phyloP scores from a whole-genome alignment of 2,888 invertebrate species.

The Heliconius hortense region DNA sequence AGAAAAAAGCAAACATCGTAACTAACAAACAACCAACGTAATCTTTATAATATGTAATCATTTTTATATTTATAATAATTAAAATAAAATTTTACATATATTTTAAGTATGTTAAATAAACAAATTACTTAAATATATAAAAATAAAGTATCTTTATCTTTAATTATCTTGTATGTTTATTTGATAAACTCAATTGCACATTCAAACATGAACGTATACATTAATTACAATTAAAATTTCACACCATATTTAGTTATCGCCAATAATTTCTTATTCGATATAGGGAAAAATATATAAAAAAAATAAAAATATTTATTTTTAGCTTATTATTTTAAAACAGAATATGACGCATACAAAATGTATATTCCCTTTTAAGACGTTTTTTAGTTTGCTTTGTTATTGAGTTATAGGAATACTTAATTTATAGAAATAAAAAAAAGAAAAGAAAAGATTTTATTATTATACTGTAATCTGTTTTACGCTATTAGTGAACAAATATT shows the following conservation, averaged over 20 bases:
- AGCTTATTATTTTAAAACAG: background rate
- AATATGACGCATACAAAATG: background rate
- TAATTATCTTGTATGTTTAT: conserved; percentile 5
- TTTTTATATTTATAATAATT: too few species aligned
- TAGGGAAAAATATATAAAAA: background rate
- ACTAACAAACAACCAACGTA: too few species aligned
- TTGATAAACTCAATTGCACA: conserved; percentile 2
- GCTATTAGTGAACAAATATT: too few species aligned
- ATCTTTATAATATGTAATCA: too few species aligned
- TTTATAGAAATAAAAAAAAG: background rate
- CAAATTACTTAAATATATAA: background rate
- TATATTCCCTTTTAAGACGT: background rate
- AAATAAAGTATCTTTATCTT: background rate
- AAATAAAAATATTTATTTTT: background rate
- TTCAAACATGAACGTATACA: background rate
- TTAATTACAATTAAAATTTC: conserved; percentile 19
- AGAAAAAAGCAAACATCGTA: too few species aligned
- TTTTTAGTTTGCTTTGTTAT: background rate
- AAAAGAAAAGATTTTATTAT: too few species aligned
- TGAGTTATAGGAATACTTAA: background rate
- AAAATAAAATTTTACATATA: background rate
- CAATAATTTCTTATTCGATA: background rate
- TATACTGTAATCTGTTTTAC: too few species aligned
- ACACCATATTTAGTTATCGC: conserved; percentile 5
- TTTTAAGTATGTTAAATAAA: background rate